Base-by-base conservation (phyloP, 2,888 invertebrate genomes). In the Falcaria lacertinaria region DNA sequence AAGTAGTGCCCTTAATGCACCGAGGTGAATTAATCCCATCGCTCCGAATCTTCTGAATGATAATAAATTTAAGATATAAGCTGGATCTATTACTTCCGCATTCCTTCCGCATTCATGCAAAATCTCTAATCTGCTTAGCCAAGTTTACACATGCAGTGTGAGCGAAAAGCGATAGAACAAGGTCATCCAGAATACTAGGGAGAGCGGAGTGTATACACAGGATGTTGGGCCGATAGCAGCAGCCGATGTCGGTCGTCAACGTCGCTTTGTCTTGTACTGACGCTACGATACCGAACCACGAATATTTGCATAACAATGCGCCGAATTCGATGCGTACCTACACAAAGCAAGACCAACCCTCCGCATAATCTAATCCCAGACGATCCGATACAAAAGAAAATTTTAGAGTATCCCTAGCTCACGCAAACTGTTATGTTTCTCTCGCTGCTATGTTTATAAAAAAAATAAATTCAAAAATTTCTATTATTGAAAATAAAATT, bases 261-360 rank as follows among this genome's bases (percentile, higher is more conserved):
- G 74, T 69, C 75, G 78, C 87, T 87, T 87, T 88, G 88, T 88
- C 86, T 87, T 83, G 76, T 76, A 77, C 78, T 76, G 77, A 73
- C 77, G 80, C 73, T 75, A 60, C 77, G 79, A 79, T 83, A 77
- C 84, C 80, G 72, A 80, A 79, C 85, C 77, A 73, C 71, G 55
- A 64, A 68, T 83, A 87, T 88, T 88, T 88, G 81, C 87, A 88
- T 89, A 78, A 88, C 86, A 89, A 88, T 88, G 76, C 77, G 69
- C 66, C 69, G 73, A 78, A 80, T 77, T 78, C 80, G 80, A 83
- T 79, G 81, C 73, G 76, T 79, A 74, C 73, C 66, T 61, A 65
- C 56, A 57, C 52, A 57, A 52, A 61, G 57, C 37, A 37, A 37
- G 25, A 37, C 22, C 52, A 48, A 47, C 50, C 54, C 48, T 56